Evolutionary conservation across 2,113 vertebrate genomes (phyloP).

Genomic region (Engraulis encrasicolus): DNA sequence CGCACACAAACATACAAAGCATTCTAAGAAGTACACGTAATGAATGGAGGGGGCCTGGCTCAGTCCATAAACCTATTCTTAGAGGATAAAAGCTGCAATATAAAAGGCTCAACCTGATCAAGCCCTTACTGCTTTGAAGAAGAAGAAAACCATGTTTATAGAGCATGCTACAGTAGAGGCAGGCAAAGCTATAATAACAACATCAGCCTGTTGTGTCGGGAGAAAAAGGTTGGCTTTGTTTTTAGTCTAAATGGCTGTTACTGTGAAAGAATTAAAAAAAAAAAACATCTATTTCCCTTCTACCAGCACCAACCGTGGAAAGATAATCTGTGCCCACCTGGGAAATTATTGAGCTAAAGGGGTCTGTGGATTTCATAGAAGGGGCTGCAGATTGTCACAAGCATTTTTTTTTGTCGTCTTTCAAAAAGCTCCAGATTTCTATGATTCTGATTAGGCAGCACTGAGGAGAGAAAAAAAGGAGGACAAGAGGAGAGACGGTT

Average conservation of each 20-base stretch:
- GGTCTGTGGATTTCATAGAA: neutral
- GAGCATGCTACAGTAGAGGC: neutral
- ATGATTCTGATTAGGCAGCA: neutral
- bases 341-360: neutral
- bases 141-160: neutral
- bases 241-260: neutral
- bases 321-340: neutral
- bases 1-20: no score
- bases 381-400: neutral
- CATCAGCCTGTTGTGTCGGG: neutral
- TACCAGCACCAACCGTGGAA: neutral
- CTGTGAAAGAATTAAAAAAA: no score
- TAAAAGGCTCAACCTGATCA: neutral
- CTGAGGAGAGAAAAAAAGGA: neutral
- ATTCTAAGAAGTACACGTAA: neutral
- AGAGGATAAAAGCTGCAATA: neutral
- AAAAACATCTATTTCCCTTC: neutral
- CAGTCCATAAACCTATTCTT: conserved; percentile 6
- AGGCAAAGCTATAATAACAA: neutral
- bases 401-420: neutral
- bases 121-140: neutral
- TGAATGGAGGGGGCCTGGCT: neutral
- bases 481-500: neutral
- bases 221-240: neutral
- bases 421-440: neutral